Conservation (phyloP, 2,113 vertebrate species). For the Poeciliopsis turrubarensis region DNA sequence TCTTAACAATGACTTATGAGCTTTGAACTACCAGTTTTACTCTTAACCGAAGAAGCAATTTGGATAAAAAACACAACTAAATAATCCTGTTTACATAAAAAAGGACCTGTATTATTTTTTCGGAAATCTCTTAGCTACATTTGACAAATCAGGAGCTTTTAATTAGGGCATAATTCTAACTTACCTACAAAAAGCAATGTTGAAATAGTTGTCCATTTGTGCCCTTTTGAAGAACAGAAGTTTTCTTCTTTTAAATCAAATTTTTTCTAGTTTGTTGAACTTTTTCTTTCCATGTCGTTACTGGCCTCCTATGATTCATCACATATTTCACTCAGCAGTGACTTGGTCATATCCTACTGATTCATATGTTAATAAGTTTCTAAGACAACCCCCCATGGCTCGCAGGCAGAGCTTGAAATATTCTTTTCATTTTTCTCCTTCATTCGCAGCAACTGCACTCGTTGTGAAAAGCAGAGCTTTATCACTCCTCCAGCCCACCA, state of each 20-base stretch:
- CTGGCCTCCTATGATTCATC: slow-evolving; percentile 31
- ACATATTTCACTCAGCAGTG: slow-evolving; percentile 28
- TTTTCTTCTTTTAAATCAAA: background rate
- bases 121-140: background rate
- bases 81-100: background rate
- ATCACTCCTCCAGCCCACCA: slow-evolving; percentile 40
- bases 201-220: background rate
- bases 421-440: slow-evolving; percentile 32
- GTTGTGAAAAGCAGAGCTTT: slow-evolving; percentile 30
- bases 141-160: background rate
- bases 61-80: background rate
- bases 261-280: background rate
- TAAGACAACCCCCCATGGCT: slow-evolving; percentile 35
- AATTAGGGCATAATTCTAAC: background rate
- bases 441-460: slow-evolving; percentile 19
- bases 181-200: background rate
- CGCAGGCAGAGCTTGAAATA: slow-evolving; percentile 13
- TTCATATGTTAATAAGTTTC: slow-evolving; percentile 64
- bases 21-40: background rate
- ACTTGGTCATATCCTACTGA: slow-evolving; percentile 31
- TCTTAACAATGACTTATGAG: background rate
- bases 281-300: slow-evolving; percentile 17
- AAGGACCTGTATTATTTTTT: background rate
- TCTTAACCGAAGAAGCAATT: background rate
- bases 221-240: background rate